Evolutionary conservation across 2,113 vertebrate genomes (phyloP).

Genomic region (Microcebus ravelobensis): DNA sequence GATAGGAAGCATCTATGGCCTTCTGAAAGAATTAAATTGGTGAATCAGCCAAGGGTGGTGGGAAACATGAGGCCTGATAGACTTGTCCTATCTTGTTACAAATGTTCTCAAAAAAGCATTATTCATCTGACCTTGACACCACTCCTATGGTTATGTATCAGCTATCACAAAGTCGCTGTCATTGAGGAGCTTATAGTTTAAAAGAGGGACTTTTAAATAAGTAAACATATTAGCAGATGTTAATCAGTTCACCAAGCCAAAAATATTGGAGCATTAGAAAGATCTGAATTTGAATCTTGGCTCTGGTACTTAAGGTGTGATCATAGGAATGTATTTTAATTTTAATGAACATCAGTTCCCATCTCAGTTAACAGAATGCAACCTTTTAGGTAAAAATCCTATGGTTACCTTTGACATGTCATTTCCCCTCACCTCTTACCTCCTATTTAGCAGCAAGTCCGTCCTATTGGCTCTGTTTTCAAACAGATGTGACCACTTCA

Average conservation of each 20-base stretch:
- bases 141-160: neutral
- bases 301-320: neutral
- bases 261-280: neutral
- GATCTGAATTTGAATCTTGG: neutral
- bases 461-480: neutral
- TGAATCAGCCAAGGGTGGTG: neutral
- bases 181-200: neutral
- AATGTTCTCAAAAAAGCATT: neutral
- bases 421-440: neutral
- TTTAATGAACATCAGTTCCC: neutral
- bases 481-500: neutral
- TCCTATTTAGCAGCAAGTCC: neutral
- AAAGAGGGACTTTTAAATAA: neutral
- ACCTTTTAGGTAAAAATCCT: neutral
- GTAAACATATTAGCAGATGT: neutral
- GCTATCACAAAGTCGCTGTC: neutral
- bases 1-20: neutral
- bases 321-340: neutral
- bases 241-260: neutral
- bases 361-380: neutral
- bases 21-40: neutral
- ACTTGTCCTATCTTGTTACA: neutral
- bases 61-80: neutral
- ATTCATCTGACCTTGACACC: neutral
- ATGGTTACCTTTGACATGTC: neutral